Base-by-base conservation (phyloP, 2,888 invertebrate species). In the Dicyrtomina minuta region DNA sequence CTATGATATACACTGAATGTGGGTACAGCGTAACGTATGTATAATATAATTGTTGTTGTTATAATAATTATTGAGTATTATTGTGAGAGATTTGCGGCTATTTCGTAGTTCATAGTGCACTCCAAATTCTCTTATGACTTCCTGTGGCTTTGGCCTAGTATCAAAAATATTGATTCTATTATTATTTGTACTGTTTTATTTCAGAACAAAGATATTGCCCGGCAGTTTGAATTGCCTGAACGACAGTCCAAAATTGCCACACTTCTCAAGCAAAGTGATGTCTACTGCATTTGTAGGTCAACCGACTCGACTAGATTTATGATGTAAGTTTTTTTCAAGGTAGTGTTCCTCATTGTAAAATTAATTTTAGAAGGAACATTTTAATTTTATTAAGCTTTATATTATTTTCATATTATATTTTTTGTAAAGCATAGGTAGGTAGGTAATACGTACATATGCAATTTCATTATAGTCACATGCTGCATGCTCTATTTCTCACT, bases 281-380 rank as follows among this genome's bases (percentile, higher is more conserved):
- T 92, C 0, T 98, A 97, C 81, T 98, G 97, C 81, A 91, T 97
- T 78, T 97, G 97, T 81, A 87, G 96, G 53, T 91, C 94, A 8
- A 92, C 94, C 0, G 96, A 97, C 81, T 93, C 93, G 76, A 92
- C 92, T 1, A 86, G 96, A 60, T 97, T 97, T 83, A 97, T 97
- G 97, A 97, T 97, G 92, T 92, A 33, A 33, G 33, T 33, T 33
- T 3, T n/a, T 33, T 33, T 33, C 33, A 33, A 33, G 8, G 4
- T 33, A 33, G 3, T 33, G 33, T 33, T 3, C 33, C 33, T 33
- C n/a, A n/a, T n/a, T n/a, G n/a, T n/a, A n/a, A n/a, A n/a, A n/a
- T n/a, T n/a, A n/a, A n/a, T n/a, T n/a, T n/a, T n/a, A n/a, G n/a
- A n/a, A n/a, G n/a, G n/a, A n/a, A n/a, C n/a, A n/a, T n/a, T n/a